These are phyloP conservation scores for Lasioglossum albipes DNA, from an alignment of 1,140 invertebrate genomes.

Conservation along the genomic window DNA sequence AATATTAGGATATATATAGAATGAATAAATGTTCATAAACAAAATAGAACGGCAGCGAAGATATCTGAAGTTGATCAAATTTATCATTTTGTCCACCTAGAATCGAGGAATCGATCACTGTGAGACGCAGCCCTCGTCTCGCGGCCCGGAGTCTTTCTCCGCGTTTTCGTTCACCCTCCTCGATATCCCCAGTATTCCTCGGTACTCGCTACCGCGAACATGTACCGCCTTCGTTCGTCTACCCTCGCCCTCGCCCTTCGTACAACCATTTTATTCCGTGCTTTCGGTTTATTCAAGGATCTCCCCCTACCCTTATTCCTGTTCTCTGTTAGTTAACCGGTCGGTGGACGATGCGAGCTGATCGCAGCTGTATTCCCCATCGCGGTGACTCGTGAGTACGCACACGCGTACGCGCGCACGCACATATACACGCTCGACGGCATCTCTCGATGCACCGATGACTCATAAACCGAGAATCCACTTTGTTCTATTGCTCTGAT, in stretches of 20 bases:
- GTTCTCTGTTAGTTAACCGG: constrained; percentile 6
- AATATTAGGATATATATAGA: no score
- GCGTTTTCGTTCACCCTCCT: neutral
- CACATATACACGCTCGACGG: neutral
- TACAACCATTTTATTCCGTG: constrained; percentile 1
- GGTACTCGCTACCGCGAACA: no score
- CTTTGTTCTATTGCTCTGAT: constrained; percentile 59
- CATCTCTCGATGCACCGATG: constrained; percentile 47
- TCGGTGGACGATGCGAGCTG: neutral
- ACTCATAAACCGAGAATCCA: constrained; percentile 62
- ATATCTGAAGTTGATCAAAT: no score
- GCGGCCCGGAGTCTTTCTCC: no score
- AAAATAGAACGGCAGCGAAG: no score
- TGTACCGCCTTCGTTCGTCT: neutral
- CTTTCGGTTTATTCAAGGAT: constrained; percentile 12
- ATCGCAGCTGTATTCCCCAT: neutral
- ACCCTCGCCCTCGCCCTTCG: neutral
- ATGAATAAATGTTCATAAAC: no score
- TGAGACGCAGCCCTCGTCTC: no score
- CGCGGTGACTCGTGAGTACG: neutral
- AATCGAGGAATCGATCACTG: no score
- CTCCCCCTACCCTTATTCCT: neutral
- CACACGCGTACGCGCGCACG: no score
- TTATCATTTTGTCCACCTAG: no score
- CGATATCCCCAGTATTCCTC: neutral